phyloP scores from a whole-genome alignment of 1,140 invertebrate species.

The Wasmannia auropunctata region DNA sequence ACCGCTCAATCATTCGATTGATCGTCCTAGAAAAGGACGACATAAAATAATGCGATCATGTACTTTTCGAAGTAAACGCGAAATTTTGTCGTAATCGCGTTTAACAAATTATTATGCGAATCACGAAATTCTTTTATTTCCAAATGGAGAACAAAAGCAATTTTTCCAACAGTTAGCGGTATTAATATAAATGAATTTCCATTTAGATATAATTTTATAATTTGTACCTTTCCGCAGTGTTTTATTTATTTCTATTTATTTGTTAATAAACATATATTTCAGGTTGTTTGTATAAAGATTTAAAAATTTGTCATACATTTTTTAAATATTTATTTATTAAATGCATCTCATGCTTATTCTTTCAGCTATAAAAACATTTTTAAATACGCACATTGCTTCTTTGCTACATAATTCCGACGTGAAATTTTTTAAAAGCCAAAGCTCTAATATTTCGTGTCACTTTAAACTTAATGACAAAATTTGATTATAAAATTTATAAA shows the following conservation, averaged over 20 bases:
- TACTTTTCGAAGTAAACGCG: background rate
- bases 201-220: background rate
- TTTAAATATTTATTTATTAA: background rate
- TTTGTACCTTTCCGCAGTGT: background rate
- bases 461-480: background rate
- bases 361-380: background rate
- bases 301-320: background rate
- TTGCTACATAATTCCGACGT: background rate
- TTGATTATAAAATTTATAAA: conserved; percentile 1
- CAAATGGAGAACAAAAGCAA: background rate
- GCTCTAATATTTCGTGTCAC: background rate
- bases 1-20: background rate
- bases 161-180: background rate
- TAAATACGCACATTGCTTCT: background rate
- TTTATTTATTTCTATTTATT: background rate
- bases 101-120: background rate
- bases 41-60: background rate
- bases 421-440: background rate
- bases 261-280: background rate
- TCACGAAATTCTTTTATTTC: background rate
- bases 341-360: background rate
- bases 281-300: background rate
- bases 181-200: background rate
- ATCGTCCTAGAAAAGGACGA: background rate
- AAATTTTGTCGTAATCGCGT: background rate